Percentiles rank a stretch among this genome's conserved stretches.
Conservation (phyloP, 2,888 invertebrate species). For the Pardosa pseudoannulata region DNA sequence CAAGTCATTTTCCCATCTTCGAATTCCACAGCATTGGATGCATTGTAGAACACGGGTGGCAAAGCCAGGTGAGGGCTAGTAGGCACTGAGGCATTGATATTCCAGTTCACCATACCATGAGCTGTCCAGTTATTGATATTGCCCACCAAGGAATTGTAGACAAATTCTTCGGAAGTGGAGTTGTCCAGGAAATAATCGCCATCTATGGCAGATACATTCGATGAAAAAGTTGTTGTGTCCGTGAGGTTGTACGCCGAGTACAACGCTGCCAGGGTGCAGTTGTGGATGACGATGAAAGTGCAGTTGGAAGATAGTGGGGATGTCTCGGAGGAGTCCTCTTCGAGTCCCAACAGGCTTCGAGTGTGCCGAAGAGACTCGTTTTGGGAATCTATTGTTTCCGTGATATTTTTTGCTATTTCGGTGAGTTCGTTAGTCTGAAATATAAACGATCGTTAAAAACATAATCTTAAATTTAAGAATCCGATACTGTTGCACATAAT, state of each 20-base stretch:
- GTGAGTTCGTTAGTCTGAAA: conserved; percentile 80
- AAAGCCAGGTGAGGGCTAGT: conserved; percentile 26
- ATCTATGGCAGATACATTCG: conserved; percentile 23
- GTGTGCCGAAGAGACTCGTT: conserved; percentile 26
- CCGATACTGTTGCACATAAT: too few species aligned
- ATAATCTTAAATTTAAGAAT: too few species aligned
- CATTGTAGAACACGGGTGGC: conserved; percentile 48
- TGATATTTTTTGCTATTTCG: conserved; percentile 80
- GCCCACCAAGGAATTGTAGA: conserved; percentile 25
- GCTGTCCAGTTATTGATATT: conserved; percentile 66
- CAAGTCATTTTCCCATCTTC: conserved; percentile 53
- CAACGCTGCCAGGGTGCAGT: conserved; percentile 66
- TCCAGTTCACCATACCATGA: conserved; percentile 51
- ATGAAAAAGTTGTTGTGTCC: conserved; percentile 16
- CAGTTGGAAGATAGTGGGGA: conserved; percentile 54
- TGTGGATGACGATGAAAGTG: conserved; percentile 60
- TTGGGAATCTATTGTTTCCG: conserved; percentile 58
- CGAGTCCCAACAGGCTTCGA: conserved; percentile 22
- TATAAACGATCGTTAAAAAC: too few species aligned
- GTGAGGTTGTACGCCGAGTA: conserved; percentile 44
- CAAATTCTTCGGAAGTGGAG: conserved; percentile 32
- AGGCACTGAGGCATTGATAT: conserved; percentile 18
- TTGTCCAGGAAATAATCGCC: conserved; percentile 58
- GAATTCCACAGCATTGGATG: conserved; percentile 34
- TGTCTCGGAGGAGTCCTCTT: conserved; percentile 4